Evolutionary conservation across 2,113 vertebrate species (phyloP).

Genomic region (Barnardius zonarius): DNA sequence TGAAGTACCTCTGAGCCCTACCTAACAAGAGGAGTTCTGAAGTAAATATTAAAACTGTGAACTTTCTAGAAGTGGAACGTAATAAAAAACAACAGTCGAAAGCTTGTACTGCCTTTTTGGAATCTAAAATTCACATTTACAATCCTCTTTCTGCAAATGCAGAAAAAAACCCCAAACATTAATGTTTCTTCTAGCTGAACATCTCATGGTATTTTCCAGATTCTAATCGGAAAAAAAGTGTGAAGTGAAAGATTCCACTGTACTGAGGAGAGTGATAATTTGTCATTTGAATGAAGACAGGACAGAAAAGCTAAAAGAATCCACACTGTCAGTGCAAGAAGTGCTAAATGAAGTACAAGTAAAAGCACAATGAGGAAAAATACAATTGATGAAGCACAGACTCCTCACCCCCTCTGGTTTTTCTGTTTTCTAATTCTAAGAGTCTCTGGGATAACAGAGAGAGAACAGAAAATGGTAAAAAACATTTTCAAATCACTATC

Average conservation of each 20-base stretch:
- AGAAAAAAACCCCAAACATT: fast-evolving
- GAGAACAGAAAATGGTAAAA: not conserved
- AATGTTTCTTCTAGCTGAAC: not conserved
- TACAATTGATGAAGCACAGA: not conserved
- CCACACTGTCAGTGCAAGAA: not conserved
- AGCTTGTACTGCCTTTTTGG: not conserved
- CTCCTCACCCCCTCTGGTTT: not conserved
- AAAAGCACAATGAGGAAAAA: not conserved
- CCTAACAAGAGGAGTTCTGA: not conserved
- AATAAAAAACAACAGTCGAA: not conserved
- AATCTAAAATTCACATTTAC: not conserved
- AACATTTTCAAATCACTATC: not conserved
- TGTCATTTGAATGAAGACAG: not conserved
- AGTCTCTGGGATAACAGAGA: not conserved
- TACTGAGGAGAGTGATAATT: not conserved
- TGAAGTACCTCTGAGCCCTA: not conserved
- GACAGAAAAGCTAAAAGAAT: not conserved
- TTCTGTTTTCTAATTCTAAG: not conserved
- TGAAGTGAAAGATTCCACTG: not conserved
- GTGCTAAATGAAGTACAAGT: not conserved
- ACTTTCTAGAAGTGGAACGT: not conserved
- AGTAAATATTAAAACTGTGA: not conserved
- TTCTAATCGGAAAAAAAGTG: not conserved
- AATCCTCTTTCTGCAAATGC: not conserved
- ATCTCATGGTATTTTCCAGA: not conserved